These are phyloP conservation scores for Conus canariensis DNA, from an alignment of 2,888 invertebrate genomes.

Conservation along the genomic window DNA sequence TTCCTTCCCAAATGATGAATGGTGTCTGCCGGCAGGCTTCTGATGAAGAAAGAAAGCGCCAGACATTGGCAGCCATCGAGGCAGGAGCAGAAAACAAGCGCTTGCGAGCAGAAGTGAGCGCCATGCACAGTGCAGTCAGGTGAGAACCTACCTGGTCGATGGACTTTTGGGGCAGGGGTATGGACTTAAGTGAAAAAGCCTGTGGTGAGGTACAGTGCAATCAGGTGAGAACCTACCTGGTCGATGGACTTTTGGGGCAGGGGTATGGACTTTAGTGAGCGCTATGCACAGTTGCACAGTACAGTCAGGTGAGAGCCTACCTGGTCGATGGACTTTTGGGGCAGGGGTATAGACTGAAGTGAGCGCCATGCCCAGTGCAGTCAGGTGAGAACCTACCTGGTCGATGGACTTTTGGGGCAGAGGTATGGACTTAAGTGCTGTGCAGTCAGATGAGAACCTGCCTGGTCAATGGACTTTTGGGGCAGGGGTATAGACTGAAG, in stretches of 20 bases:
- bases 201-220: no score
- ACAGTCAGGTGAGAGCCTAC: no score
- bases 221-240: conserved; percentile 58
- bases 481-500: conserved; percentile 47
- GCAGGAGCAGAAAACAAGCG: conserved; percentile 67
- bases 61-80: conserved; percentile 63
- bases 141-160: no score
- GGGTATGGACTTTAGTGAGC: conserved; percentile 56
- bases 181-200: conserved; percentile 42
- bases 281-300: conserved; percentile 54
- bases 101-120: conserved; percentile 65
- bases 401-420: no score
- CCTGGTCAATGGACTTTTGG: background rate
- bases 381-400: no score
- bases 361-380: conserved; percentile 58
- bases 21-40: conserved; percentile 48
- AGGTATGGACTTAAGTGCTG: conserved; percentile 42
- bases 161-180: no score
- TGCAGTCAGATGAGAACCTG: conserved; percentile 61
- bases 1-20: background rate
- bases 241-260: background rate
- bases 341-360: conserved; percentile 52
- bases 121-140: conserved; percentile 65
- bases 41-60: conserved; percentile 65
- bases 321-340: background rate